Evolutionary conservation across 92 coral and sea anemone genomes (phyloP).

Genomic region (Zoanthus solanderi): DNA sequence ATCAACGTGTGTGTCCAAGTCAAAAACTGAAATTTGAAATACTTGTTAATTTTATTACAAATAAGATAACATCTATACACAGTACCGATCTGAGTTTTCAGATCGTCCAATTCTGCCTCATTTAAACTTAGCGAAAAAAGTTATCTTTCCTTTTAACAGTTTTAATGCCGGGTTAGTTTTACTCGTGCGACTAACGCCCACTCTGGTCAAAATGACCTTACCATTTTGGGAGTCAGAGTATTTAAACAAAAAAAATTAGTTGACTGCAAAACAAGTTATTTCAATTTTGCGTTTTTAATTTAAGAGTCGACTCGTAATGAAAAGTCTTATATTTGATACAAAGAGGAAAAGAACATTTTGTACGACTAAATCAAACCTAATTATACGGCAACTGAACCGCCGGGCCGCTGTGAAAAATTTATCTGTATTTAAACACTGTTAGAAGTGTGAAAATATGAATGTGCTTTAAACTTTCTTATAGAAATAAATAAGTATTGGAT

Average conservation of each 20-base stretch:
- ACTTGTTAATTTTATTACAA: not conserved
- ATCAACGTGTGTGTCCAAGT: constrained; percentile 9
- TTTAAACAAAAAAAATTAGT: not conserved
- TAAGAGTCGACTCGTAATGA: constrained; percentile 1
- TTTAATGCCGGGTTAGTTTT: not conserved
- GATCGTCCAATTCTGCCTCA: not conserved
- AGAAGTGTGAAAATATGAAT: no score
- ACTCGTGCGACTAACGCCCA: constrained; percentile 1
- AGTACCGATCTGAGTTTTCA: constrained; percentile 5
- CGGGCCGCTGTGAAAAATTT: constrained; percentile 4
- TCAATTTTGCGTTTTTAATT: not conserved
- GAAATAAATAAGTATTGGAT: not conserved
- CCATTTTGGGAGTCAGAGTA: not conserved
- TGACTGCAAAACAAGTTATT: not conserved
- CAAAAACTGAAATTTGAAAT: not conserved
- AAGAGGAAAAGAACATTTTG: not conserved
- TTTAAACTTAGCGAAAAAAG: not conserved
- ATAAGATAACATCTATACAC: constrained; percentile 2
- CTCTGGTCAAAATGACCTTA: not conserved
- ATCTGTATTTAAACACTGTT: constrained; percentile 6
- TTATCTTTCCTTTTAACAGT: constrained; percentile 2
- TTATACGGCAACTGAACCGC: not conserved
- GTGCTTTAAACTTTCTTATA: not conserved
- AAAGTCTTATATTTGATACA: not conserved
- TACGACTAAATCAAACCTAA: not conserved